Conservation (phyloP, 1,140 invertebrate genomes). For the Drosophila simulans region DNA sequence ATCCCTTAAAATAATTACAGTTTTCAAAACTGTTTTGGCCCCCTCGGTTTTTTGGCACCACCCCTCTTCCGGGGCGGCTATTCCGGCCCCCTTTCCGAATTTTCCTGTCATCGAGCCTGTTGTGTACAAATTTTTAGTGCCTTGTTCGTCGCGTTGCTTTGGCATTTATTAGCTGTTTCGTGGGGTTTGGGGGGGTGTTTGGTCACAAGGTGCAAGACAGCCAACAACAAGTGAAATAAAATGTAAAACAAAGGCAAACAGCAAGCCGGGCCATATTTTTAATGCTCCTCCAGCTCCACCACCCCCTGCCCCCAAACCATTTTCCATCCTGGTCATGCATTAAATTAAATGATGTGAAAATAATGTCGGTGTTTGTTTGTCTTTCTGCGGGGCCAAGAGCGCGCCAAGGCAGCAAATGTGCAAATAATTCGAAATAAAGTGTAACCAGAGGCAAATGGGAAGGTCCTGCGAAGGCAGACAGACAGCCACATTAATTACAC, state of each 20-base stretch:
- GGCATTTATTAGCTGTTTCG: slow-evolving; percentile 65
- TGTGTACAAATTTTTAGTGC: slow-evolving; percentile 74
- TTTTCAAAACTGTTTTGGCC: slow-evolving; percentile 56
- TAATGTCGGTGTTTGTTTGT: slow-evolving; percentile 64
- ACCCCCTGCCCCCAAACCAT: too few relatives aligned
- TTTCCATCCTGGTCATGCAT: slow-evolving; percentile 54
- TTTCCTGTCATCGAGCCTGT: slow-evolving; percentile 40
- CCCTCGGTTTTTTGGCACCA: neutral
- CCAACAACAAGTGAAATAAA: slow-evolving; percentile 75
- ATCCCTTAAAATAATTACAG: slow-evolving; percentile 80
- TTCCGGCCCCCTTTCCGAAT: neutral
- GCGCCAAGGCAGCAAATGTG: slow-evolving; percentile 66
- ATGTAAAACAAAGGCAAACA: slow-evolving; percentile 77
- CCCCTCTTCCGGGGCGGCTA: neutral
- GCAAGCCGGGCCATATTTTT: slow-evolving; percentile 66
- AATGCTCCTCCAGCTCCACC: slow-evolving; percentile 20
- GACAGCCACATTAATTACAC: slow-evolving; percentile 71
- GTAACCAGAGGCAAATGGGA: slow-evolving; percentile 60
- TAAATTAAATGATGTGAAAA: slow-evolving; percentile 80
- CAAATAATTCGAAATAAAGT: slow-evolving; percentile 78
- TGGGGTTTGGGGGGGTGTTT: neutral
- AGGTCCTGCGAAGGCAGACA: slow-evolving; percentile 35
- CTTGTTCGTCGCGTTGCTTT: slow-evolving; percentile 59
- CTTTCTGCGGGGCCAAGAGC: slow-evolving; percentile 7
- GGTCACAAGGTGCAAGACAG: slow-evolving; percentile 2